These are phyloP conservation scores for Orthonychiurus folsomi DNA, from an alignment of 2,888 invertebrate genomes.

Conservation along the genomic window DNA sequence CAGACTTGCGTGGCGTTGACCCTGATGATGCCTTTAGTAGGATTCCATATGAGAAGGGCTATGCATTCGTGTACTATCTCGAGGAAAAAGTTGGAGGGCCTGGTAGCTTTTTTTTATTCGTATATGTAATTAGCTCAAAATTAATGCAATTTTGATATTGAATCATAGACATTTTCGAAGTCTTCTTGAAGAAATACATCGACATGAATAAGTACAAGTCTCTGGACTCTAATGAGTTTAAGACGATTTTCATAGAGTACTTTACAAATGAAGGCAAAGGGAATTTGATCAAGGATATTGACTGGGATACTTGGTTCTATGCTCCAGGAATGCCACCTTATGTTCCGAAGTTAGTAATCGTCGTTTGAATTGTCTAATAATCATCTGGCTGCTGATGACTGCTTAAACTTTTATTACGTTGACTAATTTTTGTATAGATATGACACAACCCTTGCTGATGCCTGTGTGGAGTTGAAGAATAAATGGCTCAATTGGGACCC, in stretches of 20 bases:
- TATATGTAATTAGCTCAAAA: no score
- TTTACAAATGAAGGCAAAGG: constrained; percentile 51
- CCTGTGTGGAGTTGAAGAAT: constrained; percentile 52
- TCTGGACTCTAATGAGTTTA: constrained; percentile 72
- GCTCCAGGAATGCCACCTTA: constrained; percentile 79
- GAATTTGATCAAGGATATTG: constrained; percentile 53
- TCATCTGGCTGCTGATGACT: no score
- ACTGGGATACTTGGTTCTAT: constrained; percentile 79
- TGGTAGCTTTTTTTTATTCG: no score
- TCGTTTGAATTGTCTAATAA: no score
- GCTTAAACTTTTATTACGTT: no score
- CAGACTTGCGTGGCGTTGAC: constrained; percentile 66
- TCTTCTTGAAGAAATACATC: constrained; percentile 72
- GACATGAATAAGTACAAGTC: constrained; percentile 70
- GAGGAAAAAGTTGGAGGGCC: constrained; percentile 75
- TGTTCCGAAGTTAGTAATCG: constrained; percentile 74
- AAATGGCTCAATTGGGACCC: constrained; percentile 50
- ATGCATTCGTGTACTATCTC: constrained; percentile 75
- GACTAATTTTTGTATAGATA: constrained; percentile 48
- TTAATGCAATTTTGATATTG: no score
- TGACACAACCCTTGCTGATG: constrained; percentile 58
- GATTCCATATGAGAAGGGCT: constrained; percentile 88
- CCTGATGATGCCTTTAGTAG: constrained; percentile 86
- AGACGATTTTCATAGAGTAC: constrained; percentile 59
- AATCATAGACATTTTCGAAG: constrained; percentile 58